Conservation (phyloP, 2,888 invertebrate genomes). For the Masnerella sp. region DNA sequence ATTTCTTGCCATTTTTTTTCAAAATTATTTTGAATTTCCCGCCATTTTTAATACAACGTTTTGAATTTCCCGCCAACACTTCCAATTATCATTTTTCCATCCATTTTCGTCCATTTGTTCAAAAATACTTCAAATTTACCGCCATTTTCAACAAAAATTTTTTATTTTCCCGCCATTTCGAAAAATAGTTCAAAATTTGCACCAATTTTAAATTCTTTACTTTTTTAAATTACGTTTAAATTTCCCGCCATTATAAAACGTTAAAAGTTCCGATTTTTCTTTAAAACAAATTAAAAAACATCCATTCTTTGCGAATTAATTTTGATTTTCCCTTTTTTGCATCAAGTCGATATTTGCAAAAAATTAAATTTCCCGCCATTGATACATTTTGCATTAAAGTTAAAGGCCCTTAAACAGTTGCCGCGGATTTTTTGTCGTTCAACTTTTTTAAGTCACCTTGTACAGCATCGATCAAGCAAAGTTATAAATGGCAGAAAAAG, state of each 20-base stretch:
- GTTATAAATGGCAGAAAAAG: slow-evolving; percentile 57
- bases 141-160: slow-evolving; percentile 34
- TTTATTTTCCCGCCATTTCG: slow-evolving; percentile 8
- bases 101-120: no score
- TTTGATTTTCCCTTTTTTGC: no score
- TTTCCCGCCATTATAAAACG: no score
- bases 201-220: neutral
- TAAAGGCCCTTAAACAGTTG: neutral
- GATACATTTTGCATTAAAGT: neutral
- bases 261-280: no score
- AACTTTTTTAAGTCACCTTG: slow-evolving; percentile 51
- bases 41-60: slow-evolving; percentile 33
- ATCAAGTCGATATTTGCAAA: no score
- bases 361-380: no score
- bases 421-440: no score
- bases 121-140: slow-evolving; percentile 65
- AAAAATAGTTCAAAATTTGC: no score
- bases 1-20: no score
- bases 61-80: slow-evolving; percentile 3
- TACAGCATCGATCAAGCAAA: slow-evolving; percentile 60
- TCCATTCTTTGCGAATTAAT: no score
- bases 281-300: no score
- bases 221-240: neutral
- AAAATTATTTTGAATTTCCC: slow-evolving; percentile 66
- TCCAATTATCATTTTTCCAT: no score